These are phyloP conservation scores for Eucera pruinosa DNA, from an alignment of 2,888 invertebrate genomes.

Conservation along the genomic window DNA sequence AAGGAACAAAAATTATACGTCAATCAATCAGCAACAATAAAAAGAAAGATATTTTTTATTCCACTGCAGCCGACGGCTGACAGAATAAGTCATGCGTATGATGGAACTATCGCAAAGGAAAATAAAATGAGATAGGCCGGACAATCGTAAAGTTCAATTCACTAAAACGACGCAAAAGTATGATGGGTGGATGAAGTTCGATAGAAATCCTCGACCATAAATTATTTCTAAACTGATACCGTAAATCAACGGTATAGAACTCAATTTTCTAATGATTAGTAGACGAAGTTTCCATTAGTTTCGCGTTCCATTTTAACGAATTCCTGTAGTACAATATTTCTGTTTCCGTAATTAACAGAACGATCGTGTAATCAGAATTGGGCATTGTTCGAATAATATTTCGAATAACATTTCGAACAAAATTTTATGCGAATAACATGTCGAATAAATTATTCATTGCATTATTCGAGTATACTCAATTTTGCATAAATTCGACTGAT, in stretches of 20 bases:
- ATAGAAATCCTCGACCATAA: neutral
- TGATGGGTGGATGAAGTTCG: neutral
- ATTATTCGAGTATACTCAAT: no score
- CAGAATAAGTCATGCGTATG: constrained; percentile 5
- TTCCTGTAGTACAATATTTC: neutral
- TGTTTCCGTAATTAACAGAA: no score
- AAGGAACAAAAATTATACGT: constrained; percentile 1
- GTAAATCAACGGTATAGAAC: neutral
- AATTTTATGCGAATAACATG: no score
- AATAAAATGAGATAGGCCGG: neutral
- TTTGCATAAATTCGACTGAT: no score
- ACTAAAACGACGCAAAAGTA: constrained; percentile 7
- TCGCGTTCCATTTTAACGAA: neutral
- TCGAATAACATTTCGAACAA: no score
- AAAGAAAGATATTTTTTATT: neutral
- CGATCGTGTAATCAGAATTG: no score
- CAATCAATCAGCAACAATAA: constrained; percentile 31
- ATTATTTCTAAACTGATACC: constrained; percentile 13
- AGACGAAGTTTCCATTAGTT: no score
- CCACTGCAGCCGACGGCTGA: neutral
- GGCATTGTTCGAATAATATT: no score
- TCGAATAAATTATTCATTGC: no score
- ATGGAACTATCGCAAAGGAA: neutral
- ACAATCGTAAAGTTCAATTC: neutral
- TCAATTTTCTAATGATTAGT: neutral